Evolutionary conservation across 2,888 invertebrate genomes (phyloP).

Genomic region (Epirrita christyi): DNA sequence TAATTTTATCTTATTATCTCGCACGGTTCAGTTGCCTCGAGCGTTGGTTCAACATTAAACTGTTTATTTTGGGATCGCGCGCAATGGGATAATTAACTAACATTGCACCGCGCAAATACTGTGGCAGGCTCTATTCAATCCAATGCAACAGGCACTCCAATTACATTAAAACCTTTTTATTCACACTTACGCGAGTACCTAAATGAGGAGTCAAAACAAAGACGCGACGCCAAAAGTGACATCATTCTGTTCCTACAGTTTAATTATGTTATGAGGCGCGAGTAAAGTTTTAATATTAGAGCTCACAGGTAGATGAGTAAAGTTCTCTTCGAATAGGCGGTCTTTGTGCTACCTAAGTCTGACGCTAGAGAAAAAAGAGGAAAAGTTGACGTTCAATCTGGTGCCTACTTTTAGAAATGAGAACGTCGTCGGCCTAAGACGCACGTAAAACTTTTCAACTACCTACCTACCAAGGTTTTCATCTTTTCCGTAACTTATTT

Average conservation of each 20-base stretch:
- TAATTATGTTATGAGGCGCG: slow-evolving; percentile 6
- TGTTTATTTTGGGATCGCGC: slow-evolving; percentile 38
- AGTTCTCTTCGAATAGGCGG: slow-evolving; percentile 58
- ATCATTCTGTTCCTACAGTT: slow-evolving; percentile 7
- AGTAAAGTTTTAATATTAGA: slow-evolving; percentile 48
- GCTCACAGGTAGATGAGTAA: slow-evolving; percentile 48
- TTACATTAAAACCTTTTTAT: slow-evolving; percentile 39
- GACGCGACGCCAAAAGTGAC: slow-evolving; percentile 15
- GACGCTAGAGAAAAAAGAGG: slow-evolving; percentile 60
- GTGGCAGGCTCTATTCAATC: slow-evolving; percentile 33
- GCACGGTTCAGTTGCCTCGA: slow-evolving; percentile 40
- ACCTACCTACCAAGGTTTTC: slow-evolving; percentile 44
- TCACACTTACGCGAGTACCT: slow-evolving; percentile 9
- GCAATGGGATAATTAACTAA: slow-evolving; percentile 39
- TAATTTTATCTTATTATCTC: slow-evolving; percentile 56
- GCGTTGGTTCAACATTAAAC: slow-evolving; percentile 36
- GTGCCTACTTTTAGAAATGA: slow-evolving; percentile 74
- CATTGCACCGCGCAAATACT: slow-evolving; percentile 34
- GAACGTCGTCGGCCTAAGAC: slow-evolving; percentile 54
- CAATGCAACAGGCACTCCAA: slow-evolving; percentile 31
- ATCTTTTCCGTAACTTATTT: slow-evolving; percentile 39
- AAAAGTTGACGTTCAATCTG: slow-evolving; percentile 74
- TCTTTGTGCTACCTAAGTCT: slow-evolving; percentile 63
- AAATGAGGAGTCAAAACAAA: slow-evolving; percentile 21
- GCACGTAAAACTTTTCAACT: slow-evolving; percentile 54